A percentile compares a stretch with the other conserved stretches of the same genome.
Evolutionary conservation across 2,113 vertebrate species (phyloP).

Genomic region (Naja naja): DNA sequence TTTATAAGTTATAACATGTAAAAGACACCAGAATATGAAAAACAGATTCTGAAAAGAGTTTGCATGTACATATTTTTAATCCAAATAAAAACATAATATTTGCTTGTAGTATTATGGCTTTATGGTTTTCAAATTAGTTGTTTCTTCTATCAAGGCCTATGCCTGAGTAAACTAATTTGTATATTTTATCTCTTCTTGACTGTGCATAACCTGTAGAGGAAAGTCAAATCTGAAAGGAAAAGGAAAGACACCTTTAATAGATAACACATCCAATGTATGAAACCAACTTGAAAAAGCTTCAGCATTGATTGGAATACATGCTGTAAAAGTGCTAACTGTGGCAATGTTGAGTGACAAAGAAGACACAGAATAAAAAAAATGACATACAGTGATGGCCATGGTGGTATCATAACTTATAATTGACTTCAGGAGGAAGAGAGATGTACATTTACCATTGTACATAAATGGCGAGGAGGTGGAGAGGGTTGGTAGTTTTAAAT

Average conservation of each 20-base stretch:
- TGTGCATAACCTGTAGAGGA: no score
- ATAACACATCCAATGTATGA: neutral
- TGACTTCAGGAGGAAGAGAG: no score
- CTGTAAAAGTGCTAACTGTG: neutral
- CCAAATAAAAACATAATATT: neutral
- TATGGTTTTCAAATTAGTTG: neutral
- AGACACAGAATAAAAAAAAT: neutral
- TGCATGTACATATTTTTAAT: neutral
- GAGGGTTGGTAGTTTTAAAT: no score
- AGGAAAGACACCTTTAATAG: neutral
- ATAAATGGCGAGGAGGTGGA: no score
- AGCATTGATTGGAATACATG: neutral
- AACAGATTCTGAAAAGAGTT: neutral
- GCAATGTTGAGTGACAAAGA: neutral
- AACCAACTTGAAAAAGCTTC: neutral
- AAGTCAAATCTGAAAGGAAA: neutral
- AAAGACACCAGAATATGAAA: neutral
- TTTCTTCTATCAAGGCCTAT: neutral
- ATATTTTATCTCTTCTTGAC: neutral
- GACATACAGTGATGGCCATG: neutral
- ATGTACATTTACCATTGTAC: no score
- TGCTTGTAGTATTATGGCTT: neutral
- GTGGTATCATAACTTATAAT: neutral
- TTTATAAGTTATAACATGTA: neutral
- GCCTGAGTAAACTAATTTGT: neutral